These are phyloP conservation scores for Austrolebias charrua DNA, from an alignment of 2,797 vertebrate genomes.

Conservation along the genomic window DNA sequence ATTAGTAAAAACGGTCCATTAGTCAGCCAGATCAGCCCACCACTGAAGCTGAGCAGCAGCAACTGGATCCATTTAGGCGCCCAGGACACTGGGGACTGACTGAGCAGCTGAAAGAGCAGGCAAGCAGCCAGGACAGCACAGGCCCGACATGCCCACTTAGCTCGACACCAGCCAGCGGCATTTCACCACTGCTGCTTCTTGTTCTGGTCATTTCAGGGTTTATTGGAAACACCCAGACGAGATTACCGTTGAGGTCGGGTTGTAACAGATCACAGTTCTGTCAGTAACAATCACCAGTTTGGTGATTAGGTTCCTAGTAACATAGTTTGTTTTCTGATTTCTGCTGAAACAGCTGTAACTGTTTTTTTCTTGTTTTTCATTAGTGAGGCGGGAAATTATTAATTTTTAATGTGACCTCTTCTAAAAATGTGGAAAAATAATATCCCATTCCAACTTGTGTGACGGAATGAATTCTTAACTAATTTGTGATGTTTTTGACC, in stretches of 20 bases:
- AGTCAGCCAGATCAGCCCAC: constrained; percentile 61
- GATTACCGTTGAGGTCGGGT: constrained; percentile 20
- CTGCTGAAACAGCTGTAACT: neutral
- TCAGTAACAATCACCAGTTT: neutral
- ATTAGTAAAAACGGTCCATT: constrained; percentile 68
- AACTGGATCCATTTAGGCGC: constrained; percentile 73
- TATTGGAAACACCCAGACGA: constrained; percentile 30
- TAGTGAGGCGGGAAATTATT: neutral
- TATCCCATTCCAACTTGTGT: no score
- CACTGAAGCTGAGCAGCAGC: constrained; percentile 66
- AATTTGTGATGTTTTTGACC: neutral
- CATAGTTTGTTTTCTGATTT: neutral
- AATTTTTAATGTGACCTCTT: neutral
- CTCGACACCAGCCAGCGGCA: constrained; percentile 66
- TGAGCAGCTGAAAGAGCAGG: constrained; percentile 73
- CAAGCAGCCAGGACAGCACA: constrained; percentile 69
- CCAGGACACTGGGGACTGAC: constrained; percentile 71
- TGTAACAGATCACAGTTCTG: constrained; percentile 32
- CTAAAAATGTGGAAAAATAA: no score
- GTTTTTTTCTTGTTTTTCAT: no score
- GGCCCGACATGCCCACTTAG: constrained; percentile 72
- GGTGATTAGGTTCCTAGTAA: neutral
- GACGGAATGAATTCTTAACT: neutral
- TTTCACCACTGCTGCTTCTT: constrained; percentile 40
- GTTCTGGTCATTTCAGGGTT: constrained; percentile 31